phyloP scores from a whole-genome alignment of 2,888 invertebrate genomes.

The Abscondita cerata region DNA sequence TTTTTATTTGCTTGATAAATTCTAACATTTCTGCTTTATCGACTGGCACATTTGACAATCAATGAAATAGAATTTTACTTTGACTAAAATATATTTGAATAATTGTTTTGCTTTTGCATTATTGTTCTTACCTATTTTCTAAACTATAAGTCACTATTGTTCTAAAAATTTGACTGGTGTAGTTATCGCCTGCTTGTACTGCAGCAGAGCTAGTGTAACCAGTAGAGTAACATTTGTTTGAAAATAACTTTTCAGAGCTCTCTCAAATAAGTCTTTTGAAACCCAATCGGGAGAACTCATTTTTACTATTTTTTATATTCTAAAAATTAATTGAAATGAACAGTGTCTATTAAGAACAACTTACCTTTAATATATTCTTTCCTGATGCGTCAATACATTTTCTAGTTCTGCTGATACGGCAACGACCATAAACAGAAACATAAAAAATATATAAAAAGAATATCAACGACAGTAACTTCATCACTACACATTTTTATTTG shows the following conservation, averaged over 20 bases:
- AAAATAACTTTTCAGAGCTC: constrained; percentile 42
- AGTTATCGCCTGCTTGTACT: constrained; percentile 50
- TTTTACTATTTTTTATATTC: not conserved
- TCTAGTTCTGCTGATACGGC: too few species aligned
- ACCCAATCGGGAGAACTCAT: constrained; percentile 49
- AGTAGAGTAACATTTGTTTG: constrained; percentile 41
- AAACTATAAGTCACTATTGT: constrained; percentile 42
- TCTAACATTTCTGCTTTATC: constrained; percentile 55
- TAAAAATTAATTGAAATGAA: too few species aligned
- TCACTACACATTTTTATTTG: too few species aligned
- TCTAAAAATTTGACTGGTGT: constrained; percentile 50
- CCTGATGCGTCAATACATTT: too few species aligned
- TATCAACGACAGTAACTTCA: too few species aligned
- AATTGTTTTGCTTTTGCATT: too few species aligned
- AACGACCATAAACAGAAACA: too few species aligned
- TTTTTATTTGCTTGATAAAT: constrained; percentile 57
- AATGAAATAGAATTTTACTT: constrained; percentile 44
- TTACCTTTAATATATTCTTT: too few species aligned
- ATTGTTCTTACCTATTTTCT: constrained; percentile 33
- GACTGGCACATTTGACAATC: constrained; percentile 52
- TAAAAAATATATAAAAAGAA: too few species aligned
- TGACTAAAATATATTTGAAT: constrained; percentile 42
- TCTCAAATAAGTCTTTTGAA: constrained; percentile 46
- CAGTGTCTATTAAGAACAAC: too few species aligned
- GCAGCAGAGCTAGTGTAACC: constrained; percentile 45